Percentiles rank a stretch among this genome's conserved stretches.
Conservation (phyloP, 2,888 invertebrate species). For the Ophonus ardosiacus region DNA sequence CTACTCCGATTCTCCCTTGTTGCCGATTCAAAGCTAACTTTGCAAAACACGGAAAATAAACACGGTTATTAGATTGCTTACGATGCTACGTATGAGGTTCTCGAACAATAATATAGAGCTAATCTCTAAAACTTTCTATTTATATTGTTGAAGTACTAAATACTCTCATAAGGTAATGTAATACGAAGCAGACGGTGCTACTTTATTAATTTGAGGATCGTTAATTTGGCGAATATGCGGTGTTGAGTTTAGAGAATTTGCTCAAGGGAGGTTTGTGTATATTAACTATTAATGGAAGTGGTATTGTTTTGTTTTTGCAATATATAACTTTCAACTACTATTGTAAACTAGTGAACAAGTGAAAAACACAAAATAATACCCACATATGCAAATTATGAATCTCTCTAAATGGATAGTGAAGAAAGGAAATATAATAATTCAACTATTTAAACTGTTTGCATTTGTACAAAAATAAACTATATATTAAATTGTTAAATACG, state of each 20-base stretch:
- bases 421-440: too few species aligned
- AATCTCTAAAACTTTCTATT: slow-evolving; percentile 35
- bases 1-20: slow-evolving; percentile 3
- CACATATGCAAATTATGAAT: too few species aligned
- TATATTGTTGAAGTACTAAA: slow-evolving; percentile 20
- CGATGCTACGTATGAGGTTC: background rate
- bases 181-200: slow-evolving; percentile 37
- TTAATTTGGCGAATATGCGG: background rate
- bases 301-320: background rate
- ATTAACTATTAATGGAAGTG: background rate
- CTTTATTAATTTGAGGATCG: slow-evolving; percentile 16
- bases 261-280: background rate
- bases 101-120: background rate
- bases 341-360: background rate
- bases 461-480: too few species aligned
- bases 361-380: too few species aligned
- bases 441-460: too few species aligned
- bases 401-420: too few species aligned
- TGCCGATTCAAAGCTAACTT: slow-evolving; percentile 13
- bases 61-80: slow-evolving; percentile 31
- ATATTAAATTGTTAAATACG: too few species aligned
- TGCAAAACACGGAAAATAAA: slow-evolving; percentile 38
- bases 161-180: slow-evolving; percentile 10
- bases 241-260: background rate
- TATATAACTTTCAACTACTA: background rate